Conservation (phyloP, 2,113 vertebrate genomes). For the Melanostigma gelatinosum region DNA sequence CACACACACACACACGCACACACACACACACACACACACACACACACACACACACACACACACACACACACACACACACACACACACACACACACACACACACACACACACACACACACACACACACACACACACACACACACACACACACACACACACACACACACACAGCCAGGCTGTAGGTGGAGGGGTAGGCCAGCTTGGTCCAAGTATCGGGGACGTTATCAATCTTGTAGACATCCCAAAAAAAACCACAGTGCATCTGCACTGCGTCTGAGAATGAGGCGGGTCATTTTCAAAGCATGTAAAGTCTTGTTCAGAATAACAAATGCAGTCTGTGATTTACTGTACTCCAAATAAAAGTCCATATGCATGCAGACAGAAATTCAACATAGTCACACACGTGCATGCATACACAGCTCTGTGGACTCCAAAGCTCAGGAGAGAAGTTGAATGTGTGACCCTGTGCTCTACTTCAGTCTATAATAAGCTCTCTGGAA, state of each 20-base stretch:
- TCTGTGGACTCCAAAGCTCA: slow-evolving; percentile 57
- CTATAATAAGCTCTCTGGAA: slow-evolving; percentile 80
- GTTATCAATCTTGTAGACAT: slow-evolving; percentile 77
- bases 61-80: slow-evolving; percentile 2
- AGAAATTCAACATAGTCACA: not conserved
- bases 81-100: slow-evolving; percentile 20
- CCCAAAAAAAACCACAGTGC: not conserved
- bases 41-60: not conserved
- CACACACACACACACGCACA: slow-evolving; percentile 8
- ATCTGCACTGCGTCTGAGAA: slow-evolving; percentile 15
- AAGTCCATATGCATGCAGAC: slow-evolving; percentile 4
- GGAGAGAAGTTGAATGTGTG: slow-evolving; percentile 72
- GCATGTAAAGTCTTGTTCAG: slow-evolving; percentile 14
- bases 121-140: slow-evolving; percentile 24
- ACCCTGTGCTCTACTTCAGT: slow-evolving; percentile 75
- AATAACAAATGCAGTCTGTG: slow-evolving; percentile 24
- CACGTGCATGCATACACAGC: slow-evolving; percentile 28
- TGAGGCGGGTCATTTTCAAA: not conserved
- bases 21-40: slow-evolving; percentile 25
- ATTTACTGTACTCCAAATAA: slow-evolving; percentile 15
- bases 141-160: slow-evolving; percentile 73
- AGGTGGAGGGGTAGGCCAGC: slow-evolving; percentile 91
- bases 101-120: slow-evolving; percentile 1
- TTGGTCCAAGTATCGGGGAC: slow-evolving; percentile 92
- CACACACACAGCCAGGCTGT: slow-evolving; percentile 86